Conservation (phyloP, 2,888 invertebrate genomes). For the Caenorhabditis sp. region DNA sequence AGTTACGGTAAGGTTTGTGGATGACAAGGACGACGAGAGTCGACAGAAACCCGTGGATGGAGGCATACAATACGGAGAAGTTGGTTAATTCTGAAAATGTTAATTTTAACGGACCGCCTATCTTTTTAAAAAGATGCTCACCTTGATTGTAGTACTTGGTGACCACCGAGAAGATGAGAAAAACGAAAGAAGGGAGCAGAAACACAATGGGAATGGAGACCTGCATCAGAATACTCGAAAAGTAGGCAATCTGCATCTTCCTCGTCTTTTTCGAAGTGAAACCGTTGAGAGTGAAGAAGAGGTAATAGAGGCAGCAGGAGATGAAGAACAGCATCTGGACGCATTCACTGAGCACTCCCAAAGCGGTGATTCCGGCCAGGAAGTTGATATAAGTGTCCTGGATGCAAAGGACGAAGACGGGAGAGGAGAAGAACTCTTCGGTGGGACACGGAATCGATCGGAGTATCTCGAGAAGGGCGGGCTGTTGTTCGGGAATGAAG, state of each 20-base stretch:
- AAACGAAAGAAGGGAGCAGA: conserved; percentile 26
- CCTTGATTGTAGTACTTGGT: conserved; percentile 48
- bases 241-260: conserved; percentile 41
- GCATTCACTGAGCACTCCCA: conserved; percentile 25
- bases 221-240: conserved; percentile 38
- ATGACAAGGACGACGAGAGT: conserved; percentile 36
- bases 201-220: conserved; percentile 38
- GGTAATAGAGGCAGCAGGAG: conserved; percentile 37
- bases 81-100: conserved; percentile 34
- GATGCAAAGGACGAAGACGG: conserved; percentile 34
- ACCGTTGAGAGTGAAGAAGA: conserved; percentile 31
- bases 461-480: conserved; percentile 30
- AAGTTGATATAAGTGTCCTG: conserved; percentile 28
- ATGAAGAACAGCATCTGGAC: conserved; percentile 38
- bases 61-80: conserved; percentile 38
- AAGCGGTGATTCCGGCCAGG: conserved; percentile 12
- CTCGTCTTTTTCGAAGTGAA: conserved; percentile 50
- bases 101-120: not conserved
- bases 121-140: not conserved
- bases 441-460: conserved; percentile 38
- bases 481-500: conserved; percentile 37
- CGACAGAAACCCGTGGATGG: conserved; percentile 36
- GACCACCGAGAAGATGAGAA: conserved; percentile 30
- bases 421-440: conserved; percentile 24
- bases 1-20: conserved; percentile 47